Conservation (phyloP, 2,797 vertebrate species). For the Pelobates cultripes region DNA sequence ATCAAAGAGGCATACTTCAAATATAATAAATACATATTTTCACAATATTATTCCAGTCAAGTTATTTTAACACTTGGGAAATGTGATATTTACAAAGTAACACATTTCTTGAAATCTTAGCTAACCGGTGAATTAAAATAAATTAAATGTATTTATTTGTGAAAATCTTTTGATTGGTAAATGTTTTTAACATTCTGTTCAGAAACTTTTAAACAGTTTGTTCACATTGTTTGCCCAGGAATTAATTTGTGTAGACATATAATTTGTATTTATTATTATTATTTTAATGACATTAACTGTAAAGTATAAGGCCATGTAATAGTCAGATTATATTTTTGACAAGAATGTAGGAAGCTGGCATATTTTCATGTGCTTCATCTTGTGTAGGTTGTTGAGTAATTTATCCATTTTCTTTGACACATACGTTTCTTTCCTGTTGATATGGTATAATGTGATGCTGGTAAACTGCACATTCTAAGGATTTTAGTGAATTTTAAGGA, state of each 20-base stretch:
- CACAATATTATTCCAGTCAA: too few species aligned
- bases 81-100: too few species aligned
- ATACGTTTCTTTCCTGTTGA: slow-evolving; percentile 35
- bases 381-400: slow-evolving; percentile 41
- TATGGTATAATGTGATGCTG: not conserved
- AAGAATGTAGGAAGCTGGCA: slow-evolving; percentile 44
- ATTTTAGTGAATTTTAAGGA: not conserved
- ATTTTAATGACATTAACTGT: slow-evolving; percentile 6
- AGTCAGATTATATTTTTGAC: slow-evolving; percentile 29
- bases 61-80: too few species aligned
- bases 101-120: too few species aligned
- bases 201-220: slow-evolving; percentile 35
- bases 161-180: not conserved
- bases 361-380: slow-evolving; percentile 12
- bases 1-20: too few species aligned
- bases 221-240: slow-evolving; percentile 29
- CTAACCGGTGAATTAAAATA: too few species aligned
- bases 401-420: slow-evolving; percentile 24
- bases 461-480: not conserved
- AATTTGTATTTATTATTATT: slow-evolving; percentile 2
- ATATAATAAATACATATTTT: too few species aligned
- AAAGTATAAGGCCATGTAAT: slow-evolving; percentile 34
- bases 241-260: slow-evolving; percentile 10
- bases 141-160: too few species aligned
- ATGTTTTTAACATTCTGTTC: slow-evolving; percentile 37